phyloP scores from a whole-genome alignment of 2,113 vertebrate genomes.

The Lepidiolamprologus cunningtoni region DNA sequence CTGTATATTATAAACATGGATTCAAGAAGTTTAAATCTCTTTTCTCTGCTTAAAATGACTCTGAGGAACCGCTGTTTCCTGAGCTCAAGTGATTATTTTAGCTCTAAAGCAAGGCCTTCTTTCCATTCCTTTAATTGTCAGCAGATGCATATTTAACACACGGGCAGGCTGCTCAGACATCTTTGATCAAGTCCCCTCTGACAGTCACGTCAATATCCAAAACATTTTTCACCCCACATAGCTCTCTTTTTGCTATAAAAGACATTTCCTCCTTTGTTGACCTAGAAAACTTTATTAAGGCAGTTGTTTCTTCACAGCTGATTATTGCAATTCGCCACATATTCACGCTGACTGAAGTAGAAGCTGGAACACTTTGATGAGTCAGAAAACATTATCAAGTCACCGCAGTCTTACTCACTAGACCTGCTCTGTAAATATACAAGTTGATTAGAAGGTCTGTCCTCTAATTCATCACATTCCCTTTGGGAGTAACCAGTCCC shows the following conservation, averaged over 20 bases:
- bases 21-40: not conserved
- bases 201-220: conserved; percentile 24
- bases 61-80: not conserved
- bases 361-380: not conserved
- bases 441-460: not conserved
- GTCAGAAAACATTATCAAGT: not conserved
- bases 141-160: conserved; percentile 13
- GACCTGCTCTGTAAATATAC: not conserved
- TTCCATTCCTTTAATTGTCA: conserved; percentile 5
- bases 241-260: not conserved
- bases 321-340: conserved; percentile 10
- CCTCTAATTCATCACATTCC: not conserved
- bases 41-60: not conserved
- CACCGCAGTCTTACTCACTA: not conserved
- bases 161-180: conserved; percentile 5
- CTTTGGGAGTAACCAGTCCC: not conserved
- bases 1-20: not conserved
- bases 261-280: conserved; percentile 18
- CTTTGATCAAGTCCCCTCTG: conserved; percentile 37
- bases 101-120: not conserved
- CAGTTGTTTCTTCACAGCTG: conserved; percentile 19
- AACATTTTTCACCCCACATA: conserved; percentile 21
- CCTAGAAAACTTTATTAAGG: conserved; percentile 35
- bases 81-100: not conserved
- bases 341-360: not conserved